These are phyloP conservation scores for Enteromius afrohamiltoni DNA, from an alignment of 2,797 vertebrate genomes.

Conservation along the genomic window DNA sequence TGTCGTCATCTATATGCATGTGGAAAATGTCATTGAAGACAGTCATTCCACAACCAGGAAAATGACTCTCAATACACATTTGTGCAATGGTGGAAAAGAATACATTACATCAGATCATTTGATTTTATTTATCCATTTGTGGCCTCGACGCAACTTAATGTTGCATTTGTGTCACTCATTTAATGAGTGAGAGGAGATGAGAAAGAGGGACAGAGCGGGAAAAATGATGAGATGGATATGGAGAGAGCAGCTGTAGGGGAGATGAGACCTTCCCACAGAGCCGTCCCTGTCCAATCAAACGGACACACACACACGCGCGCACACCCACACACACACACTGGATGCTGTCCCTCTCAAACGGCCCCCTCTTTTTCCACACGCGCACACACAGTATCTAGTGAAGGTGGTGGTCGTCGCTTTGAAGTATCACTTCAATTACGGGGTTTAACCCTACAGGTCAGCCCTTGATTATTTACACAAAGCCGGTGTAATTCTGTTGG, in stretches of 20 bases:
- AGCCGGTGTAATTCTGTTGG: conserved; percentile 91
- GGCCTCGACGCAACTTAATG: conserved; percentile 83
- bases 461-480: conserved; percentile 99
- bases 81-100: conserved; percentile 64
- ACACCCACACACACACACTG: conserved; percentile 66
- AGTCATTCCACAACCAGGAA: conserved; percentile 42
- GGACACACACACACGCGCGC: conserved; percentile 55
- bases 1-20: not conserved
- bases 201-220: conserved; percentile 57
- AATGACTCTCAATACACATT: conserved; percentile 53
- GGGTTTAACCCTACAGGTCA: conserved; percentile 98
- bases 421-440: conserved; percentile 99
- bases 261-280: conserved; percentile 81
- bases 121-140: conserved; percentile 84
- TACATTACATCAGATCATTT: conserved; percentile 77
- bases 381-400: conserved; percentile 66
- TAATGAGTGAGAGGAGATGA: conserved; percentile 79
- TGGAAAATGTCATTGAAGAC: conserved; percentile 21
- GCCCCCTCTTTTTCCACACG: conserved; percentile 29
- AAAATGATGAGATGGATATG: conserved; percentile 72
- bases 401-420: conserved; percentile 95
- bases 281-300: conserved; percentile 79
- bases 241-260: conserved; percentile 85
- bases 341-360: conserved; percentile 37
- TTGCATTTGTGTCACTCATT: conserved; percentile 82